phyloP scores from a whole-genome alignment of 1,140 invertebrate genomes.

The Aphaenogaster floridana region DNA sequence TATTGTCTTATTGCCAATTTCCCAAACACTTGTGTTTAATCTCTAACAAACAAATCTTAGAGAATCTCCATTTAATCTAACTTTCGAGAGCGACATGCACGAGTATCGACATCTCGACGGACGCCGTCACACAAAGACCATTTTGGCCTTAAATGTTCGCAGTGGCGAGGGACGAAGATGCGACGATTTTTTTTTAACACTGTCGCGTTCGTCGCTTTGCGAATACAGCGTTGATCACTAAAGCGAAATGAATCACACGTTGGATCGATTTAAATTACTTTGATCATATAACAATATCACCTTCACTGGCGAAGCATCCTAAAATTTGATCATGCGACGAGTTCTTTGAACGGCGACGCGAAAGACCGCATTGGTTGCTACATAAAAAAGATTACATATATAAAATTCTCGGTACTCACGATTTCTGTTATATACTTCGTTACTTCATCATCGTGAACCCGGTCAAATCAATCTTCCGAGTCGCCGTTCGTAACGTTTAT shows the following conservation, averaged over 20 bases:
- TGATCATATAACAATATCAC: constrained; percentile 59
- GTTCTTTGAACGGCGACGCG: constrained; percentile 58
- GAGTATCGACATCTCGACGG: constrained; percentile 62
- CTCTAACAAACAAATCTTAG: constrained; percentile 57
- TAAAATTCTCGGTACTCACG: constrained; percentile 43
- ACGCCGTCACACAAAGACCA: constrained; percentile 58
- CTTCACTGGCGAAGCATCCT: constrained; percentile 44
- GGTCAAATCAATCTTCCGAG: constrained; percentile 7
- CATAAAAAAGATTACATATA: constrained; percentile 65
- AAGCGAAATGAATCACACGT: constrained; percentile 68
- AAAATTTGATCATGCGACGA: constrained; percentile 49
- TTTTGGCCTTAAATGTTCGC: constrained; percentile 63
- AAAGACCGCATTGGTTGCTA: constrained; percentile 43
- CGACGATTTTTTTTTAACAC: constrained; percentile 40
- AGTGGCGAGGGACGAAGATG: constrained; percentile 63
- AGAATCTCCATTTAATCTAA: constrained; percentile 13
- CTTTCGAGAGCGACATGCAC: constrained; percentile 71
- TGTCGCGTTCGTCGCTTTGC: constrained; percentile 31
- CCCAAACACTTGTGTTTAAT: constrained; percentile 51
- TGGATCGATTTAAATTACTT: constrained; percentile 55
- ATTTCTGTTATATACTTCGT: constrained; percentile 15
- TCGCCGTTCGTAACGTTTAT: constrained; percentile 42
- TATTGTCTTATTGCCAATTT: constrained; percentile 72
- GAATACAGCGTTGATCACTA: constrained; percentile 62
- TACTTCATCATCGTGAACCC: not conserved